Evolutionary conservation across 2,797 vertebrate genomes (phyloP).

Genomic region (Dermochelys coriacea): DNA sequence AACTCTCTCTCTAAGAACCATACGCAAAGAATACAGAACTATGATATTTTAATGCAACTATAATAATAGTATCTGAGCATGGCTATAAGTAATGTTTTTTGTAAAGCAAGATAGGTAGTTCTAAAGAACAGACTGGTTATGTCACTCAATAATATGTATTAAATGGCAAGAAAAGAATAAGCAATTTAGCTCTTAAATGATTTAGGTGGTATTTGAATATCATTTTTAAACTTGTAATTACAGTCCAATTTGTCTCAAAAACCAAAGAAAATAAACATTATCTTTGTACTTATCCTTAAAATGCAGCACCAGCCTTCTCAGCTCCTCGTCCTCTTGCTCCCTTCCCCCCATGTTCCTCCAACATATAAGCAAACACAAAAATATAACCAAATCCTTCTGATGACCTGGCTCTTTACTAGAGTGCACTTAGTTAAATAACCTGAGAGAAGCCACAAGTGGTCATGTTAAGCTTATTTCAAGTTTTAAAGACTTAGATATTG

Average conservation of each 20-base stretch:
- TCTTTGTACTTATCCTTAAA: background rate
- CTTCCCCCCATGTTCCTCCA: background rate
- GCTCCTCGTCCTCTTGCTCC: background rate
- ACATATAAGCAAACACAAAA: background rate
- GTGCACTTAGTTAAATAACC: background rate
- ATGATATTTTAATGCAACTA: background rate
- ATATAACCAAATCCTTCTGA: background rate
- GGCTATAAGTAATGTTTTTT: background rate
- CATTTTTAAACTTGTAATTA: background rate
- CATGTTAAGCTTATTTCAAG: background rate
- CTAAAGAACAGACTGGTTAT: background rate
- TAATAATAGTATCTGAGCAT: background rate
- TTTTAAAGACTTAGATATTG: background rate
- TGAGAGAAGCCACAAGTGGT: background rate
- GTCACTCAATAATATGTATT: background rate
- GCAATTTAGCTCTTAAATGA: background rate
- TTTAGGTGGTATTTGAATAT: background rate
- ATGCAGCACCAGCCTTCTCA: background rate
- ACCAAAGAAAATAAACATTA: background rate
- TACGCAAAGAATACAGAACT: background rate
- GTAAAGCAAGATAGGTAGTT: background rate
- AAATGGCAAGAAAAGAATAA: background rate
- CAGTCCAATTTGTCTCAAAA: background rate
- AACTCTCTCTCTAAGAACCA: background rate
- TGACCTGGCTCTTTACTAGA: background rate